Evolutionary conservation across 2,888 invertebrate species (phyloP).

Genomic region (Tenthredo scrophulariae): DNA sequence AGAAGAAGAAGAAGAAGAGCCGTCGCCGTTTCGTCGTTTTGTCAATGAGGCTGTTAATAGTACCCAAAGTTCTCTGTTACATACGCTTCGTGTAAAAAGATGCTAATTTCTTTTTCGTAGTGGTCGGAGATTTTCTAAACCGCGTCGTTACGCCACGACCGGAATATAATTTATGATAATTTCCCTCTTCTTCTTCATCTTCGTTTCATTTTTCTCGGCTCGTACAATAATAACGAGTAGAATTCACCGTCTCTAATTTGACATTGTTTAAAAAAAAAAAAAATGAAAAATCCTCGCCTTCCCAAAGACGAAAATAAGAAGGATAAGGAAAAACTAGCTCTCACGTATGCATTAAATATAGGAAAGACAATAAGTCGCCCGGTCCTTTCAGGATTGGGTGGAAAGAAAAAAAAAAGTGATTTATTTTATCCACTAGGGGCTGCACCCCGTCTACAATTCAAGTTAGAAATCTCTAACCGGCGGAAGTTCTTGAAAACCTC

Average conservation of each 20-base stretch:
- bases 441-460: not conserved
- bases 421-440: not conserved
- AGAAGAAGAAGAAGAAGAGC: not conserved
- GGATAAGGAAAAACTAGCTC: too few species aligned
- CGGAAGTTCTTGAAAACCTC: not conserved
- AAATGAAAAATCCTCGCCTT: not conserved
- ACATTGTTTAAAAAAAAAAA: not conserved
- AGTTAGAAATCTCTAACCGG: not conserved
- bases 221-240: not conserved
- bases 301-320: not conserved
- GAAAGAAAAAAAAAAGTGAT: not conserved
- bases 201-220: not conserved
- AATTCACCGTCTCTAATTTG: not conserved
- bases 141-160: not conserved
- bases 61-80: not conserved
- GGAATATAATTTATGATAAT: not conserved
- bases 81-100: not conserved
- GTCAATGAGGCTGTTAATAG: conserved; percentile 7
- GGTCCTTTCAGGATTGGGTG: not conserved
- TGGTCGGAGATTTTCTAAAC: not conserved
- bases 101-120: conserved; percentile 17
- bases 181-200: not conserved
- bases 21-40: not conserved
- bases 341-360: not conserved
- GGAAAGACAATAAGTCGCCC: not conserved